Percentiles rank a stretch among this genome's conserved stretches.
phyloP scores from a whole-genome alignment of 2,888 invertebrate genomes.

The Meliscaeva auricollis region DNA sequence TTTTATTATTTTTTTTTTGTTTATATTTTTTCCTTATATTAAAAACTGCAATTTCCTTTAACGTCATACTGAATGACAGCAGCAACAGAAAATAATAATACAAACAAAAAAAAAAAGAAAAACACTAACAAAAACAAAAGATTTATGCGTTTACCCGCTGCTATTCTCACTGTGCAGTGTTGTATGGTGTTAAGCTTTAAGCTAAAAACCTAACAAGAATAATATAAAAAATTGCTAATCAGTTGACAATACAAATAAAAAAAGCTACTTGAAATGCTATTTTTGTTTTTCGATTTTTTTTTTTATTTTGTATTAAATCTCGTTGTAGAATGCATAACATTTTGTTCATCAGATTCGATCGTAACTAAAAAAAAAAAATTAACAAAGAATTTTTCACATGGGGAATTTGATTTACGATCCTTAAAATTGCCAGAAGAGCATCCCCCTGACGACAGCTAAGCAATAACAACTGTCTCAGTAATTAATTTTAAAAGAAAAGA shows the following conservation, averaged over 20 bases:
- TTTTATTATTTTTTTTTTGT: too few species aligned
- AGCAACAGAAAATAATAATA: not conserved
- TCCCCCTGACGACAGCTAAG: conserved; percentile 3
- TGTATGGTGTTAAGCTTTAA: conserved; percentile 12
- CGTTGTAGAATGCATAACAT: conserved; percentile 13
- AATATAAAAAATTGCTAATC: conserved; percentile 3
- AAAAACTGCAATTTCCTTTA: conserved; percentile 50
- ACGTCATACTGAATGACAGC: conserved; percentile 28
- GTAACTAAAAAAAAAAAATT: conserved; percentile 10
- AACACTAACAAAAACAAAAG: not conserved
- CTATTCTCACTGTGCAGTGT: not conserved
- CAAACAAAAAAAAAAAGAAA: not conserved
- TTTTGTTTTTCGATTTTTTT: not conserved
- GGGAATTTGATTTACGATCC: conserved; percentile 30
- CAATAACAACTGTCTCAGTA: conserved; percentile 34
- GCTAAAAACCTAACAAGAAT: not conserved
- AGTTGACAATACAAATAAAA: conserved; percentile 6
- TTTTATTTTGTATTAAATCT: not conserved
- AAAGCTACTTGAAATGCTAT: not conserved
- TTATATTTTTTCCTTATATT: conserved; percentile 15
- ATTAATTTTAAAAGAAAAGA: conserved; percentile 12
- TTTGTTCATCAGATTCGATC: not conserved
- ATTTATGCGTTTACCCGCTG: conserved; percentile 32
- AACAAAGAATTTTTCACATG: conserved; percentile 2
- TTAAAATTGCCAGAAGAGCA: not conserved